Evolutionary conservation across 2,888 invertebrate species (phyloP).

Genomic region (Lordiphosa andalusiaca): DNA sequence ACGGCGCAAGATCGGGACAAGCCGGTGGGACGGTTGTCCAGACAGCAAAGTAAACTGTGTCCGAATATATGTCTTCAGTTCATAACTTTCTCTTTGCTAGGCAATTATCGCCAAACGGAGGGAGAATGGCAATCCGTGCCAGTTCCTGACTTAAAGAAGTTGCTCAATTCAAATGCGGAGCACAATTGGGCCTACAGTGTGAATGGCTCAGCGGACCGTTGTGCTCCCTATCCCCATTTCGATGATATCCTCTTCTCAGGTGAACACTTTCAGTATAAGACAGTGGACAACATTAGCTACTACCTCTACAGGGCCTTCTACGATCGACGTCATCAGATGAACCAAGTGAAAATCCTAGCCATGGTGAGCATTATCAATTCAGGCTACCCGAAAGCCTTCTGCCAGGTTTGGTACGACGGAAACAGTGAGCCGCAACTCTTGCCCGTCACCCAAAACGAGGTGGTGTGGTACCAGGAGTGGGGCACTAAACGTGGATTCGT

Average conservation of each 20-base stretch:
- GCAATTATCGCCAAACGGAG: too few species aligned
- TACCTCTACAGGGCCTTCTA: constrained; percentile 44
- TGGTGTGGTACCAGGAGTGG: constrained; percentile 39
- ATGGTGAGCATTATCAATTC: constrained; percentile 28
- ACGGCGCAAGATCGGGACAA: too few species aligned
- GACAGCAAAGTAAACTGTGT: too few species aligned
- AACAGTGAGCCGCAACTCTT: constrained; percentile 25
- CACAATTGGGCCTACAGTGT: constrained; percentile 12
- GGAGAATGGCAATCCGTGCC: too few species aligned
- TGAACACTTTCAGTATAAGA: constrained; percentile 23
- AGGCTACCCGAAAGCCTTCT: constrained; percentile 12
- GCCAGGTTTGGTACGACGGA: constrained; percentile 50
- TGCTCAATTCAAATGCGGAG: constrained; percentile 20
- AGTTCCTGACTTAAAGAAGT: constrained; percentile 9
- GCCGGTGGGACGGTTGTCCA: too few species aligned
- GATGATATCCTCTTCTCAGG: constrained; percentile 20
- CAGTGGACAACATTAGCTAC: constrained; percentile 31
- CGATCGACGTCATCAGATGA: constrained; percentile 26
- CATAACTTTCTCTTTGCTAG: too few species aligned
- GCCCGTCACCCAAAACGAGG: neutral
- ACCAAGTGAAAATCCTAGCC: constrained; percentile 25
- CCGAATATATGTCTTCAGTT: too few species aligned
- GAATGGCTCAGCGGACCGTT: neutral
- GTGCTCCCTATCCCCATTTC: constrained; percentile 42
- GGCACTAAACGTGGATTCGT: constrained; percentile 4